These are phyloP conservation scores for Thereuonema tuberculata DNA, from an alignment of 1,140 invertebrate species.

Conservation along the genomic window DNA sequence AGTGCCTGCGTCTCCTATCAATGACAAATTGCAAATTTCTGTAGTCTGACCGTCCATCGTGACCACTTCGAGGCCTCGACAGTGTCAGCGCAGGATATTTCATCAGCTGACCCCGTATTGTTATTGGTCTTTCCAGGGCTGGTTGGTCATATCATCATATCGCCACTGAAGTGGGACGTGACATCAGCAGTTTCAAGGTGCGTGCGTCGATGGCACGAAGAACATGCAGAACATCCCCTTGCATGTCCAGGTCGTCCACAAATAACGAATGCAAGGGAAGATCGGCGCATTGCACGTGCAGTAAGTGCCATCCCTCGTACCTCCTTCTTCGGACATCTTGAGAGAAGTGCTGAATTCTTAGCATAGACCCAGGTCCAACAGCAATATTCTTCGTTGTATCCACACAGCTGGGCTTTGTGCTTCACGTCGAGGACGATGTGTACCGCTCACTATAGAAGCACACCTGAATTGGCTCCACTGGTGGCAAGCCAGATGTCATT, in stretches of 20 bases:
- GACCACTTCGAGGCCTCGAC: not conserved
- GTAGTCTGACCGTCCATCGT: not conserved
- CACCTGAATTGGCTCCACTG: not conserved
- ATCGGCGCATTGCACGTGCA: too few species aligned
- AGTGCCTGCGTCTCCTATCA: too few species aligned
- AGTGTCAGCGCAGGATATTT: not conserved
- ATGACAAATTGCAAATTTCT: too few species aligned
- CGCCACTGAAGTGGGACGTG: too few species aligned
- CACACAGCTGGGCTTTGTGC: not conserved
- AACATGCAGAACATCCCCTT: not conserved
- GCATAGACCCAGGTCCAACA: not conserved
- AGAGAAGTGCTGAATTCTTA: not conserved
- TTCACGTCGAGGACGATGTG: not conserved
- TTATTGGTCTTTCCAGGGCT: not conserved
- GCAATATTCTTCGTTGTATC: not conserved
- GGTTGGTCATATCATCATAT: not conserved
- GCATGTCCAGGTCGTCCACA: not conserved
- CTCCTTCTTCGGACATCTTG: not conserved
- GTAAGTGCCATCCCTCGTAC: too few species aligned
- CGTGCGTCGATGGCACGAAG: not conserved
- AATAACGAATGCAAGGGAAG: not conserved
- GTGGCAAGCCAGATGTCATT: not conserved
- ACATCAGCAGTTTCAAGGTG: too few species aligned
- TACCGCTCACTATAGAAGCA: not conserved
- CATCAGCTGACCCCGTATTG: not conserved